These are phyloP conservation scores for Erpornis zantholeuca DNA, from an alignment of 2,113 vertebrate species.

Conservation along the genomic window DNA sequence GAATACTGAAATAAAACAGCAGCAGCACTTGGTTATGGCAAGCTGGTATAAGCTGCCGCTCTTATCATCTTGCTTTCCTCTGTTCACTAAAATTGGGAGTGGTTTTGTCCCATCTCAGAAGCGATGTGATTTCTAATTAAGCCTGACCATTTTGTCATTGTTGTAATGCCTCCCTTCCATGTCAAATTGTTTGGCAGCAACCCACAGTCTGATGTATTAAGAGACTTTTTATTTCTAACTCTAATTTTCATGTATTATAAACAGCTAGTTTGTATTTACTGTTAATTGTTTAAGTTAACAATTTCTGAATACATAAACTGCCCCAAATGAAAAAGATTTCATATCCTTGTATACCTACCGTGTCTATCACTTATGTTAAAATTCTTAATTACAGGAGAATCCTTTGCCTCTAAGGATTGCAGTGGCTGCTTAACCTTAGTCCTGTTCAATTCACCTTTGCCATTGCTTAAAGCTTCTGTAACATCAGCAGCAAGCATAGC, in stretches of 20 bases:
- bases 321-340: neutral
- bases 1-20: neutral
- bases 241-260: neutral
- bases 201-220: neutral
- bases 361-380: neutral
- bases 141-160: neutral
- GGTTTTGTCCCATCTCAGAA: neutral
- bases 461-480: neutral
- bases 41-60: neutral
- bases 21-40: neutral
- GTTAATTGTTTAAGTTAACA: neutral
- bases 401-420: neutral
- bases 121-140: neutral
- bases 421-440: neutral
- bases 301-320: neutral
- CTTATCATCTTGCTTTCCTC: neutral
- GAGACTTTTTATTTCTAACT: rapidly evolving
- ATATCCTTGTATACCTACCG: neutral
- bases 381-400: slow-evolving; percentile 2
- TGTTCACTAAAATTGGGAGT: neutral
- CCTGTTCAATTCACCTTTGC: slow-evolving; percentile 15
- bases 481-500: slow-evolving; percentile 2
- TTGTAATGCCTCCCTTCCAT: neutral
- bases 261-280: neutral
- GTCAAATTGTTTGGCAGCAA: neutral